Evolutionary conservation across 2,113 vertebrate genomes (phyloP).

Genomic region (Macquaria australasica): DNA sequence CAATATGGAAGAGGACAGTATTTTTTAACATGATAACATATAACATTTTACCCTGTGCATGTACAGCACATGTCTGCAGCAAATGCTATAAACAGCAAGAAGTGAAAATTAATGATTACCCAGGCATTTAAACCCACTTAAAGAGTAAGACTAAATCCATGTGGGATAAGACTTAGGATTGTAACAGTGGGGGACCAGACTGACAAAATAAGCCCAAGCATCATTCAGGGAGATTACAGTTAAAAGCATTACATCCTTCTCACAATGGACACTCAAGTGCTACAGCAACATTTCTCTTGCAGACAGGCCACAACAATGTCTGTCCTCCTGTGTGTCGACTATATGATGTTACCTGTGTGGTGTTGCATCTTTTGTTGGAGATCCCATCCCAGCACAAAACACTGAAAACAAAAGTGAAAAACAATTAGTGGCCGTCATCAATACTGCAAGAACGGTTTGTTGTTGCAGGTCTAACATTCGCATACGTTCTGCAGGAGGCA

Average conservation of each 20-base stretch:
- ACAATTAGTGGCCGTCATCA: background rate
- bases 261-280: background rate
- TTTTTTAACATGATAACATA: background rate
- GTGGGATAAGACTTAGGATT: background rate
- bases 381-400: conserved; percentile 61
- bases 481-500: background rate
- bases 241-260: conserved; percentile 8
- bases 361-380: conserved; percentile 63
- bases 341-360: conserved; percentile 52
- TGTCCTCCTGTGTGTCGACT: background rate
- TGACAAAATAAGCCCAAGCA: background rate
- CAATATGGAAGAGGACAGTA: background rate
- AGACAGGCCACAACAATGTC: background rate
- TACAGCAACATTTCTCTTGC: background rate
- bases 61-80: background rate
- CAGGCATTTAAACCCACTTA: background rate
- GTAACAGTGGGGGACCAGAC: conserved; percentile 3
- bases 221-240: conserved; percentile 23
- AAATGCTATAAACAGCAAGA: background rate
- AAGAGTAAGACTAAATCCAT: conserved; percentile 6
- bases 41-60: background rate
- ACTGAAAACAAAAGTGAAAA: conserved; percentile 16
- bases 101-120: background rate
- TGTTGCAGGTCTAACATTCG: background rate
- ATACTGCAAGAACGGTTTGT: background rate